These are phyloP conservation scores for Alaudala cheleensis DNA, from an alignment of 2,113 vertebrate species.

Conservation along the genomic window DNA sequence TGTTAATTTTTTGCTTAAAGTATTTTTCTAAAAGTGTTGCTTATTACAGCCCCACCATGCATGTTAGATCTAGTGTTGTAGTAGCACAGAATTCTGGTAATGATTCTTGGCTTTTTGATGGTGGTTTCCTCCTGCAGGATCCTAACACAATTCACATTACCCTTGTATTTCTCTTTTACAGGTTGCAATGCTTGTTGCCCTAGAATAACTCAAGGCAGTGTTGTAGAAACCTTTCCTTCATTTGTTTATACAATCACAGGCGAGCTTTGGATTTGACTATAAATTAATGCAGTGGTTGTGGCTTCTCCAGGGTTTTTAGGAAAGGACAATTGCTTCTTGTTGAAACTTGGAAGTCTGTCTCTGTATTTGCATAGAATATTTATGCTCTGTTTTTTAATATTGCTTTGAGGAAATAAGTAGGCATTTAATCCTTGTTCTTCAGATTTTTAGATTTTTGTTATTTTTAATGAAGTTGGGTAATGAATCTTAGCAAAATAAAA, in stretches of 20 bases:
- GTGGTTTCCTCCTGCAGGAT: not conserved
- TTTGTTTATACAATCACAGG: not conserved
- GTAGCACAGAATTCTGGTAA: not conserved
- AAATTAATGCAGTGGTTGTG: not conserved
- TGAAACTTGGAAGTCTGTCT: not conserved
- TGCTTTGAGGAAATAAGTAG: not conserved
- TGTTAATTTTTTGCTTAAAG: not conserved
- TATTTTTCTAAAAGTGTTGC: not conserved
- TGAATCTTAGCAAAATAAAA: not conserved
- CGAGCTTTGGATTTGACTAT: not conserved
- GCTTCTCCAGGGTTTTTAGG: not conserved
- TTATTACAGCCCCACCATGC: not conserved
- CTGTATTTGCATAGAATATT: not conserved
- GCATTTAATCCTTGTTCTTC: not conserved
- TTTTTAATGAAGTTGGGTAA: not conserved
- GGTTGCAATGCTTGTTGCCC: not conserved
- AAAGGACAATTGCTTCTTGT: not conserved
- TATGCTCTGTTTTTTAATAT: not conserved
- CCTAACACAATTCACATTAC: not conserved
- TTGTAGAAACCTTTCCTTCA: not conserved
- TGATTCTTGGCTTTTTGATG: not conserved
- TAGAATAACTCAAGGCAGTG: not conserved
- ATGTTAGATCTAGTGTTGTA: not conserved
- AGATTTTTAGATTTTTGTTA: not conserved
- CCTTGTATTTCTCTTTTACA: not conserved